Conservation (phyloP, 2,113 vertebrate species). For the Leucoraja erinaceus region DNA sequence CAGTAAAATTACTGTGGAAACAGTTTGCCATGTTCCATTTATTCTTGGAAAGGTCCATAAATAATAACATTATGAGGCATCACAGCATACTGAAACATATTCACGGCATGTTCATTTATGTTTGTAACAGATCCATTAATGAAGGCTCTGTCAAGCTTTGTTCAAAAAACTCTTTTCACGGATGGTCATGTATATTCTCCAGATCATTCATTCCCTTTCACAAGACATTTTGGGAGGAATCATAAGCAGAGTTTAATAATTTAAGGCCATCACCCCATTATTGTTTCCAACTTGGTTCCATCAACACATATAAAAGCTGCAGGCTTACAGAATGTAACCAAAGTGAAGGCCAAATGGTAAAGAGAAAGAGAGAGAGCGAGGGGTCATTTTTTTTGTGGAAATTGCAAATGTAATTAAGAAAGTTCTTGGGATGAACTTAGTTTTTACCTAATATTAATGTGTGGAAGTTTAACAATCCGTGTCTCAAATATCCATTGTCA, state of each 20-base stretch:
- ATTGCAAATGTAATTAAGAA: neutral
- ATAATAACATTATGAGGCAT: neutral
- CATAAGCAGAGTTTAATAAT: neutral
- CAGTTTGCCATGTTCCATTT: neutral
- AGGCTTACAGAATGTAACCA: neutral
- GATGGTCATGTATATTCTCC: neutral
- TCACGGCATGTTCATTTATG: neutral
- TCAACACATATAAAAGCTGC: neutral
- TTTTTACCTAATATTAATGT: neutral
- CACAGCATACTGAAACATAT: neutral
- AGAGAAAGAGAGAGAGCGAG: too few relatives aligned
- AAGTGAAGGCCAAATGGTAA: neutral
- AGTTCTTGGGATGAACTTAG: neutral
- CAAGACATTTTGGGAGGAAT: neutral
- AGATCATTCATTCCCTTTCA: too few relatives aligned
- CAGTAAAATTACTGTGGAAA: neutral
- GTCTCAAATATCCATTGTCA: neutral
- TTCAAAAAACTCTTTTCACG: neutral
- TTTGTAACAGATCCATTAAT: neutral
- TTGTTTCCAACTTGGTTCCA: neutral
- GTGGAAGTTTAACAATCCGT: neutral
- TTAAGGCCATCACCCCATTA: neutral
- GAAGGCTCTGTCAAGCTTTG: neutral
- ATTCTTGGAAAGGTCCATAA: neutral
- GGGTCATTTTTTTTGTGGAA: neutral